Evolutionary conservation across 2,797 vertebrate species (phyloP).

Genomic region (Squalus acanthias): DNA sequence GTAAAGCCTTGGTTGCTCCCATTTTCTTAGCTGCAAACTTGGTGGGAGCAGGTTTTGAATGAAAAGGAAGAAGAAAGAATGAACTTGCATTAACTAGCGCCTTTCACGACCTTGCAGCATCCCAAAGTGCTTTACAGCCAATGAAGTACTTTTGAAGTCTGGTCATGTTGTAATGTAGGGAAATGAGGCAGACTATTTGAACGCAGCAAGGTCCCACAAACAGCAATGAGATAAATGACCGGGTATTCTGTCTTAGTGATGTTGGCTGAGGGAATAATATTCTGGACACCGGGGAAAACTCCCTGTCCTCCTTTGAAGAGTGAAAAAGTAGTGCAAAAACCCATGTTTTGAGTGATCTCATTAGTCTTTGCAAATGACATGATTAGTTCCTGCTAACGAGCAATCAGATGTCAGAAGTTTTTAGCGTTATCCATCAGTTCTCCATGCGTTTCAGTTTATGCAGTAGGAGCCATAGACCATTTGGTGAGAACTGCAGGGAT

Average conservation of each 20-base stretch:
- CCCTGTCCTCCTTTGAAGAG: background rate
- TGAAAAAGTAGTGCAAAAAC: background rate
- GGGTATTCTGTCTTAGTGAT: background rate
- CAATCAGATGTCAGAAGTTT: background rate
- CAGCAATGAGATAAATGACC: background rate
- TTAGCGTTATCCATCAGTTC: background rate
- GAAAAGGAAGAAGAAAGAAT: background rate
- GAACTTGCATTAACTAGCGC: background rate
- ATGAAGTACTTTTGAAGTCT: background rate
- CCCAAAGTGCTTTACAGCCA: background rate
- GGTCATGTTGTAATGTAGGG: background rate
- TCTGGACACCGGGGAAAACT: background rate
- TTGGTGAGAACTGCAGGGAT: background rate
- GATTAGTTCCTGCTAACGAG: background rate
- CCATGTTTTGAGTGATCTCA: background rate
- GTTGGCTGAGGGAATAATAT: background rate
- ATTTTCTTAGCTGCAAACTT: background rate
- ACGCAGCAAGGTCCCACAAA: background rate
- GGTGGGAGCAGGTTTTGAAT: background rate
- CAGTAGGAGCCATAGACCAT: background rate
- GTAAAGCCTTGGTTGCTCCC: background rate
- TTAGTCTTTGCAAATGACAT: background rate
- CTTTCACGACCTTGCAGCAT: background rate
- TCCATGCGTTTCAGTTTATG: background rate
- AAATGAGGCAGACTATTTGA: background rate